Conservation (phyloP, 1,140 invertebrate genomes). For the Heliconius nattereri region DNA sequence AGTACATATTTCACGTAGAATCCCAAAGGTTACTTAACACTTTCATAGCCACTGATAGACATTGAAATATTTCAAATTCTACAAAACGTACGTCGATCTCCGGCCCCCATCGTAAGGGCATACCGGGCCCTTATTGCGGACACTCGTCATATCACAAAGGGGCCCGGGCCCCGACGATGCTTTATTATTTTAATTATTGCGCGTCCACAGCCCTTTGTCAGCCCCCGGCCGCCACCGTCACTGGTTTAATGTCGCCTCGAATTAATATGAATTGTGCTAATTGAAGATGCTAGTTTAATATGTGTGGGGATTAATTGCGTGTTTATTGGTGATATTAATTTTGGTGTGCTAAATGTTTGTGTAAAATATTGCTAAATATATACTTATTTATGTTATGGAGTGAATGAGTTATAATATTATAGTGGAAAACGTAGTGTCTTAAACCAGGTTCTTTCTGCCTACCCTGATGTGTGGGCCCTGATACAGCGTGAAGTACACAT, state of each 20-base stretch:
- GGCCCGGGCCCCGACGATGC: slow-evolving; percentile 56
- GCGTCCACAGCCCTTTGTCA: slow-evolving; percentile 69
- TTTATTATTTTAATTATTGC: slow-evolving; percentile 81
- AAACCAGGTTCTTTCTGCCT: no score
- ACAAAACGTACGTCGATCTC: slow-evolving; percentile 38
- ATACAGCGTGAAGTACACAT: no score
- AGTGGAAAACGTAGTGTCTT: no score
- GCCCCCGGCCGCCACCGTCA: slow-evolving; percentile 50
- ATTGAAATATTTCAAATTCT: slow-evolving; percentile 39
- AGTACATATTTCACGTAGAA: slow-evolving; percentile 20
- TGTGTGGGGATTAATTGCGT: slow-evolving; percentile 23
- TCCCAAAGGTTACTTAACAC: slow-evolving; percentile 31
- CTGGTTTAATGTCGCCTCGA: slow-evolving; percentile 51
- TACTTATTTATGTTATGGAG: background rate
- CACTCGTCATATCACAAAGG: slow-evolving; percentile 77
- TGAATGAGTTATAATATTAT: no score
- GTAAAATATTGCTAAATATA: background rate
- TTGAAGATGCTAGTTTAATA: slow-evolving; percentile 47
- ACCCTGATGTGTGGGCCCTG: no score
- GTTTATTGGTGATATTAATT: slow-evolving; percentile 18
- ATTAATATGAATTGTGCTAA: slow-evolving; percentile 70
- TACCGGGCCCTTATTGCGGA: slow-evolving; percentile 70
- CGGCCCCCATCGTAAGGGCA: slow-evolving; percentile 20
- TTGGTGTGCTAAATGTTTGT: background rate
- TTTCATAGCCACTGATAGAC: slow-evolving; percentile 35